Conservation (phyloP, 2,797 vertebrate species). For the Sardinella longiceps region DNA sequence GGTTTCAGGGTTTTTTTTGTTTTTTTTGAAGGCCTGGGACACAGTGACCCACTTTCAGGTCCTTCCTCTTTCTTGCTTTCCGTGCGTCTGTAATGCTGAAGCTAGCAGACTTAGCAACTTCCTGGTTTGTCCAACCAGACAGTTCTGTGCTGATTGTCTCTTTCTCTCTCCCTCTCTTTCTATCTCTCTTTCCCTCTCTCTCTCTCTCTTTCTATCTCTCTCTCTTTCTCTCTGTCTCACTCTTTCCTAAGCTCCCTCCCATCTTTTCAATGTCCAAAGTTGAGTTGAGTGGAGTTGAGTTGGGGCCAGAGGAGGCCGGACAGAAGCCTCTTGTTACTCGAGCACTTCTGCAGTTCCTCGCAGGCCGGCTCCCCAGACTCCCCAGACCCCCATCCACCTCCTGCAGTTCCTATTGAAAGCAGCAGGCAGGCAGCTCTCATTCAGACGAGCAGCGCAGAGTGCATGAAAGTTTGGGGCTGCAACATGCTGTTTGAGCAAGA, state of each 20-base stretch:
- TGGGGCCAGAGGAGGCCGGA: constrained; percentile 8
- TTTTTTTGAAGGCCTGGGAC: constrained; percentile 63
- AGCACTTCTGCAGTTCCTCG: constrained; percentile 37
- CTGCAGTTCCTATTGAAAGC: constrained; percentile 62
- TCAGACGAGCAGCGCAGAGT: constrained; percentile 58
- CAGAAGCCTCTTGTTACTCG: constrained; percentile 54
- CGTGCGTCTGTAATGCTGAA: constrained; percentile 53
- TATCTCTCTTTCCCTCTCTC: background rate
- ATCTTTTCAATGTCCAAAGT: constrained; percentile 52
- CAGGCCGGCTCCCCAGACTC: constrained; percentile 59
- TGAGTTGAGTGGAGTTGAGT: constrained; percentile 44
- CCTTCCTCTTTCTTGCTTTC: constrained; percentile 59
- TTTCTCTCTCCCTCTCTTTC: background rate
- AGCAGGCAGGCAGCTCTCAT: no score
- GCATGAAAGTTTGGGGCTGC: constrained; percentile 60
- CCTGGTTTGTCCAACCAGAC: constrained; percentile 3
- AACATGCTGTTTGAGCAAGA: constrained; percentile 55
- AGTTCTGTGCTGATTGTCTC: background rate
- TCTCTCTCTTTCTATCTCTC: background rate
- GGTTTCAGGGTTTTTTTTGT: constrained; percentile 42
- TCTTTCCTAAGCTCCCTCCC: constrained; percentile 33
- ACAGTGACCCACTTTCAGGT: constrained; percentile 75
- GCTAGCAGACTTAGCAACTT: constrained; percentile 40
- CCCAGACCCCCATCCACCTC: constrained; percentile 67
- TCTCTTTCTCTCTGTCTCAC: constrained; percentile 33